Conservation (phyloP, 2,113 vertebrate genomes). For the Neoarius graeffei region DNA sequence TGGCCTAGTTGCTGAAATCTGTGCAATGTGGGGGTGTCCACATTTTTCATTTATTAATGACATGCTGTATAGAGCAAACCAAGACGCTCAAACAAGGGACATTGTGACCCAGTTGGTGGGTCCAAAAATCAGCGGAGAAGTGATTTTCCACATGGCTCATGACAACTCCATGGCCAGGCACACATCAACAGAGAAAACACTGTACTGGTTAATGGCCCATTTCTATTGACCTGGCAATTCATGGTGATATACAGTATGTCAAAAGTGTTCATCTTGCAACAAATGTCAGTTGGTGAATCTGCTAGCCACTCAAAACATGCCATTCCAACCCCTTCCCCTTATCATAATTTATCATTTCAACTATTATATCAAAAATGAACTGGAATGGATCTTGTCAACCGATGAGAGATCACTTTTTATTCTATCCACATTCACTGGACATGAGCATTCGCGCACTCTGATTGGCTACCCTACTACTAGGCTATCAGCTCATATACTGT, state of each 20-base stretch:
- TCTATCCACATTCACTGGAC: too few species aligned
- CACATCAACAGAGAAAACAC: background rate
- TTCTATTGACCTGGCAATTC: background rate
- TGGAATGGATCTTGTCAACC: background rate
- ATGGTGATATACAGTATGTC: background rate
- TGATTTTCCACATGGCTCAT: constrained; percentile 1
- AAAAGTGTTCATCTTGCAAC: constrained; percentile 1
- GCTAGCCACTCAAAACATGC: background rate
- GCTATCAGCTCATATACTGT: too few species aligned
- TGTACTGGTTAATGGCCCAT: background rate
- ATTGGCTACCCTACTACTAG: too few species aligned
- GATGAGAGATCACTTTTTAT: background rate
- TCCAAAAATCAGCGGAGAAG: background rate
- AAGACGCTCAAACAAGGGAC: background rate
- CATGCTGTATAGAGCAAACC: background rate
- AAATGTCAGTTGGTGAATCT: constrained; percentile 9
- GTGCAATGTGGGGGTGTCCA: background rate
- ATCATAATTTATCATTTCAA: background rate
- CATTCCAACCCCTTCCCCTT: background rate
- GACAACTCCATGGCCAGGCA: background rate
- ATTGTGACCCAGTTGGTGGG: background rate
- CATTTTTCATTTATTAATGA: constrained; percentile 17
- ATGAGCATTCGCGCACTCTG: too few species aligned
- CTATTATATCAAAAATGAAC: background rate
- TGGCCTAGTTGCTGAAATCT: constrained; percentile 7